Conservation (phyloP, 2,797 vertebrate genomes). For the Petrocephalus schoutedeni region DNA sequence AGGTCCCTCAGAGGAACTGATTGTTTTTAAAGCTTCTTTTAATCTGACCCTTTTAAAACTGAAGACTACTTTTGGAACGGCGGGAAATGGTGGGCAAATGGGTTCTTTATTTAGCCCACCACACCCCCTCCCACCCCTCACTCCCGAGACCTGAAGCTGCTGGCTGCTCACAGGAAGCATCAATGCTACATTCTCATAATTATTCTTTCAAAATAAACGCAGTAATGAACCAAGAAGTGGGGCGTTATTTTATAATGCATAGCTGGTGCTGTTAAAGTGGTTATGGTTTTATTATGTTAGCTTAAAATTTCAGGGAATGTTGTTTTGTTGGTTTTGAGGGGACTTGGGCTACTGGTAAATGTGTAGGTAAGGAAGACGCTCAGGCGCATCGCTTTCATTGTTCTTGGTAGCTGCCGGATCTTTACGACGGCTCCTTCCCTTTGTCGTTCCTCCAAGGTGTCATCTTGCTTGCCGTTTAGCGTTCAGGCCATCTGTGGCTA, state of each 20-base stretch:
- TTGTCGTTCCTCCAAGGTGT: background rate
- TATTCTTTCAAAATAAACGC: conserved; percentile 9
- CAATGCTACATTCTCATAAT: conserved; percentile 9
- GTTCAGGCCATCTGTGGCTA: background rate
- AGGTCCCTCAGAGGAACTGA: conserved; percentile 31
- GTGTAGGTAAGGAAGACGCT: background rate
- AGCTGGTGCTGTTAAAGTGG: background rate
- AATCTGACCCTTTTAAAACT: conserved; percentile 53
- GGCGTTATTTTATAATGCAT: background rate
- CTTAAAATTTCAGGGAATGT: background rate
- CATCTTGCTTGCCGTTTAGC: background rate
- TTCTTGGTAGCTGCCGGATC: background rate
- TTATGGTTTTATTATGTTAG: background rate
- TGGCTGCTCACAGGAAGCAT: conserved; percentile 3
- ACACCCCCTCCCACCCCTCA: background rate
- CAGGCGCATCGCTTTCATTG: background rate
- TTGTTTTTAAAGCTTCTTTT: conserved; percentile 56
- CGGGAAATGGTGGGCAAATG: conserved; percentile 39
- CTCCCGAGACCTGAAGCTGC: background rate
- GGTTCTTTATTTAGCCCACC: conserved; percentile 31
- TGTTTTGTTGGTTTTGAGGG: background rate
- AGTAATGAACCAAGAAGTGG: background rate
- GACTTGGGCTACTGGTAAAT: background rate
- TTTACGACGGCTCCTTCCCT: background rate
- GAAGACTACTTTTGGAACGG: conserved; percentile 33